Conservation (phyloP, 2,888 invertebrate genomes). For the Papilio protenor region DNA sequence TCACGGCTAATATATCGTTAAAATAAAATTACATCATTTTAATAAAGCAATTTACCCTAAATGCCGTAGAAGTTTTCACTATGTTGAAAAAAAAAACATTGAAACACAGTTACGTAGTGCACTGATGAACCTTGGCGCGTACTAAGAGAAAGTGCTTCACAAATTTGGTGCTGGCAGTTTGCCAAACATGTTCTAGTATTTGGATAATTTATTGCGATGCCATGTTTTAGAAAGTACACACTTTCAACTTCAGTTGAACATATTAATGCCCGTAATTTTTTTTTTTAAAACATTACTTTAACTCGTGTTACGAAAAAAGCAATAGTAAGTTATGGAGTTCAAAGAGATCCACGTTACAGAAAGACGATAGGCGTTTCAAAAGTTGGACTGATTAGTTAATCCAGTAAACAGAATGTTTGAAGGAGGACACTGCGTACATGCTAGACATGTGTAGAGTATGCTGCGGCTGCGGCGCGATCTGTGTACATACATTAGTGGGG, state of each 20-base stretch:
- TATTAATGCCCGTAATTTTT: not conserved
- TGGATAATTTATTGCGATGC: conserved; percentile 33
- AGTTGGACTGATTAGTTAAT: not conserved
- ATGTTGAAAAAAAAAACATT: not conserved
- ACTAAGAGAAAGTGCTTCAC: conserved; percentile 39
- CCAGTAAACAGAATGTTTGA: not conserved
- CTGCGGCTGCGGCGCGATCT: too few species aligned
- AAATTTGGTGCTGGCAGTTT: conserved; percentile 36
- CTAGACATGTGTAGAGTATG: too few species aligned
- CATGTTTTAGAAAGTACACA: conserved; percentile 27
- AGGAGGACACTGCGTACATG: too few species aligned
- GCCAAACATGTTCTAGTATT: conserved; percentile 38
- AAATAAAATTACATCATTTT: not conserved
- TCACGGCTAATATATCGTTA: not conserved
- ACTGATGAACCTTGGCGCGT: conserved; percentile 32
- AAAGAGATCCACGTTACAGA: not conserved
- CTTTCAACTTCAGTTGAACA: not conserved
- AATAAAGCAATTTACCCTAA: not conserved
- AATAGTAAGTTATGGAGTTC: not conserved
- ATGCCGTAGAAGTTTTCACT: not conserved
- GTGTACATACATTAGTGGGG: too few species aligned
- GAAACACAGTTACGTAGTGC: conserved; percentile 8
- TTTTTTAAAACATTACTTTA: not conserved
- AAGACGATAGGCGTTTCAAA: not conserved
- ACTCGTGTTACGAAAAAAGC: not conserved